A percentile compares a stretch with the other conserved stretches of the same genome.
phyloP scores from a whole-genome alignment of 2,888 invertebrate species.

The Microctonus brassicae region DNA sequence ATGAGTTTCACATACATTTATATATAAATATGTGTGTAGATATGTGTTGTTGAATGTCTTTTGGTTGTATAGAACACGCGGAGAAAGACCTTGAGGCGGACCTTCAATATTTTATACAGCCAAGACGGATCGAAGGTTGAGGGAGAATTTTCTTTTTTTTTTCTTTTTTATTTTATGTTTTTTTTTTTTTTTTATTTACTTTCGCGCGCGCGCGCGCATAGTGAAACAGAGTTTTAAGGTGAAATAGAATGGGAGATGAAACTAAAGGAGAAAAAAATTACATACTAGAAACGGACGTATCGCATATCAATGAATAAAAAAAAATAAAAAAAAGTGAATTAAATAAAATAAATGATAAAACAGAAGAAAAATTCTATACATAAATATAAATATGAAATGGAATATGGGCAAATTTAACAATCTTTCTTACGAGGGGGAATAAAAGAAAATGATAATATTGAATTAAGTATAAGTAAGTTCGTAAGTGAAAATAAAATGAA shows the following conservation, averaged over 20 bases:
- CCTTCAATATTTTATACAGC: constrained; percentile 33
- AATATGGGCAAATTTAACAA: not conserved
- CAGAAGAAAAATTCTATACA: not conserved
- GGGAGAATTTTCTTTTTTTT: constrained; percentile 32
- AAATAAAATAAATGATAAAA: not conserved
- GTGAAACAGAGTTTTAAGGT: not conserved
- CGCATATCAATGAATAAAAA: constrained; percentile 58
- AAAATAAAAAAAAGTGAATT: not conserved
- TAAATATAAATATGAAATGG: not conserved
- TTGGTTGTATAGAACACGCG: not conserved
- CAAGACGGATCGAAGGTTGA: constrained; percentile 13
- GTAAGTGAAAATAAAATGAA: not conserved
- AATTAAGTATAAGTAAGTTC: too few species aligned
- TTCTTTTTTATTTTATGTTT: too few species aligned
- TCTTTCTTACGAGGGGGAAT: constrained; percentile 10
- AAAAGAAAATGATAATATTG: too few species aligned
- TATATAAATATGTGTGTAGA: too few species aligned
- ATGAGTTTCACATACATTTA: too few species aligned
- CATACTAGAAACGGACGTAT: constrained; percentile 60
- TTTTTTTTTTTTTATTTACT: not conserved
- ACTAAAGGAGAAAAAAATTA: constrained; percentile 30
- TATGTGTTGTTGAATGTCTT: not conserved
- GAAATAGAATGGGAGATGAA: not conserved
- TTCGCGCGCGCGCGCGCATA: not conserved
- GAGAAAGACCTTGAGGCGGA: constrained; percentile 17